Conservation (phyloP, 53 echinoderm and acorn worm species). For the Hippasteria phrygiana region DNA sequence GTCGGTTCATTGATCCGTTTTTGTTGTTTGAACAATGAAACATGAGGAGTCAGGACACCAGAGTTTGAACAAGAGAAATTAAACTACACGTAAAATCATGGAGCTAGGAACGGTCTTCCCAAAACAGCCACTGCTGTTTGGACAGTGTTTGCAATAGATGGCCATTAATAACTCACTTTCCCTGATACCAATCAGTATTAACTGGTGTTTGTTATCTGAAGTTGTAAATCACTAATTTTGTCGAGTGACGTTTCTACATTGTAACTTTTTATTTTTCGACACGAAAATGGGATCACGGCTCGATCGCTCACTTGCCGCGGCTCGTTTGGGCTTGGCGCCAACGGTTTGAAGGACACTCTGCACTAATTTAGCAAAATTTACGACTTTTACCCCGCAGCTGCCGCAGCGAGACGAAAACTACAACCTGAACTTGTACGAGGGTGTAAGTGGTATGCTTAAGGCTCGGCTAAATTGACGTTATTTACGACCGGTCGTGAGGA, state of each 20-base stretch:
- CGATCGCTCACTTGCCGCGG: conserved; percentile 10
- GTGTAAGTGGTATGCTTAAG: neutral
- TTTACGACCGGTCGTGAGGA: neutral
- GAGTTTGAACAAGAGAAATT: neutral
- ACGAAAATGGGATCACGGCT: neutral
- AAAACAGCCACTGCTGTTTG: neutral
- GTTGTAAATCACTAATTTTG: conserved; percentile 52
- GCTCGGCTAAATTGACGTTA: neutral
- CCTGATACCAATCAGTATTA: neutral
- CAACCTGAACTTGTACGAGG: conserved; percentile 19
- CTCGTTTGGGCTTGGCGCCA: conserved; percentile 17
- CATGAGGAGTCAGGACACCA: neutral
- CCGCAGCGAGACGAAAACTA: too few relatives aligned
- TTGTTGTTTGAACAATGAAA: too few relatives aligned
- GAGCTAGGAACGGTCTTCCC: neutral
- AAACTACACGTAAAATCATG: neutral
- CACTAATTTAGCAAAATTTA: neutral
- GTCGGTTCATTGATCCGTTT: too few relatives aligned
- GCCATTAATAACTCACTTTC: too few relatives aligned
- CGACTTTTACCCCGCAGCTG: neutral
- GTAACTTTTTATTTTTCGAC: neutral
- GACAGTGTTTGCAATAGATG: neutral
- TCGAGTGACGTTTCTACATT: neutral
- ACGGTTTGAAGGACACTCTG: neutral
- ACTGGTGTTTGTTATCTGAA: conserved; percentile 7